Evolutionary conservation across 2,113 vertebrate species (phyloP).

Genomic region (Gavia stellata): DNA sequence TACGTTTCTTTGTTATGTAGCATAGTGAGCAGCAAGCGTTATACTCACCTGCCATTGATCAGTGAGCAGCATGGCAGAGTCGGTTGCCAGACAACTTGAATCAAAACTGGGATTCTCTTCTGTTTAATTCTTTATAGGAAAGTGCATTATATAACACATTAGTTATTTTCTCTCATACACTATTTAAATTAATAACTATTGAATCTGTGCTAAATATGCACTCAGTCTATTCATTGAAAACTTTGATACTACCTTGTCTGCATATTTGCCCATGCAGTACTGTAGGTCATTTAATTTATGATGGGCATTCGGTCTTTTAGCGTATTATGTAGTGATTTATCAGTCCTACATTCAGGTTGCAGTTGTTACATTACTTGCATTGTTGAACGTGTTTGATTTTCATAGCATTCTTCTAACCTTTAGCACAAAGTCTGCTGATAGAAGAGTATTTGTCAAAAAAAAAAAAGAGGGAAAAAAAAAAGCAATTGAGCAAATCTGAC

Average conservation of each 20-base stretch:
- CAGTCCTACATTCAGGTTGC: background rate
- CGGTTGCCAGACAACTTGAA: background rate
- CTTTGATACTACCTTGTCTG: background rate
- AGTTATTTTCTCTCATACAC: background rate
- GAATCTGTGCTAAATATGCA: background rate
- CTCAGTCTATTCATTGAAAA: background rate
- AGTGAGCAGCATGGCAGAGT: background rate
- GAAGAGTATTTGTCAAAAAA: background rate
- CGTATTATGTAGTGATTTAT: background rate
- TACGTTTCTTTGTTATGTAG: background rate
- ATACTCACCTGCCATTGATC: background rate
- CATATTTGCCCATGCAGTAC: background rate
- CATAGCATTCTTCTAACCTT: background rate
- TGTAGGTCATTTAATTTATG: background rate
- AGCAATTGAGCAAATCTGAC: background rate
- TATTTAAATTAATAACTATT: background rate
- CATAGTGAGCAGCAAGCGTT: background rate
- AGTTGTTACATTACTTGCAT: background rate
- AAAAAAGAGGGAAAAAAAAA: background rate
- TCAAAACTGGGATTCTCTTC: background rate
- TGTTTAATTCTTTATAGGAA: background rate
- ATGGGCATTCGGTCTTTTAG: background rate
- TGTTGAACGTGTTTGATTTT: background rate
- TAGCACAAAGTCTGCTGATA: background rate
- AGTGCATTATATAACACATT: too few relatives aligned